Conservation (phyloP, 2,888 invertebrate species). For the Protodeltote pygarga region DNA sequence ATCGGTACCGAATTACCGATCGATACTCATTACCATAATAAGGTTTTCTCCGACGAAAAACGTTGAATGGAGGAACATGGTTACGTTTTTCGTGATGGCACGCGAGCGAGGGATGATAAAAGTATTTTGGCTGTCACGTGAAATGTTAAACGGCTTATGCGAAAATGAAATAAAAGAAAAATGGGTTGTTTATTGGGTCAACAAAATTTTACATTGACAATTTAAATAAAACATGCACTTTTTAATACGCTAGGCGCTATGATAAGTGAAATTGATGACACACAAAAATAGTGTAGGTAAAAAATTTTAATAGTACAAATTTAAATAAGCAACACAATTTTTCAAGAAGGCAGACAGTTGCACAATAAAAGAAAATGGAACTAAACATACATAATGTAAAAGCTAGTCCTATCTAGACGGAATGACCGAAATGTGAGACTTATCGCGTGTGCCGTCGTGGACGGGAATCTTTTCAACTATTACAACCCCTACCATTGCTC, state of each 20-base stretch:
- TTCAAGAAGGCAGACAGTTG: slow-evolving; percentile 18
- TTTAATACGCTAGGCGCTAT: too few species aligned
- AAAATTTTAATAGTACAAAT: too few species aligned
- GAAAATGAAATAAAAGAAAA: neutral
- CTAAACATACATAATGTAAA: slow-evolving; percentile 38
- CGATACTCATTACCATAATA: slow-evolving; percentile 22
- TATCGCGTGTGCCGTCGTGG: slow-evolving; percentile 9
- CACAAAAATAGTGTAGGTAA: too few species aligned
- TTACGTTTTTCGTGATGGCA: slow-evolving; percentile 20
- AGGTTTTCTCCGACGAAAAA: slow-evolving; percentile 17
- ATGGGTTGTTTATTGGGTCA: neutral
- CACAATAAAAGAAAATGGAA: slow-evolving; percentile 26
- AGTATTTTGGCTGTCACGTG: slow-evolving; percentile 11
- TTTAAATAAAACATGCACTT: too few species aligned
- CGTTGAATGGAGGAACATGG: slow-evolving; percentile 15
- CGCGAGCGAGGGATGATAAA: slow-evolving; percentile 4
- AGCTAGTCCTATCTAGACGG: slow-evolving; percentile 15
- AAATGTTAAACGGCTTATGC: slow-evolving; percentile 3
- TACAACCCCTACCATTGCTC: slow-evolving; percentile 4
- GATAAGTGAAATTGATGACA: too few species aligned
- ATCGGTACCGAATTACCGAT: slow-evolving; percentile 6
- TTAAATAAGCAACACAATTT: slow-evolving; percentile 6
- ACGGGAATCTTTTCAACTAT: slow-evolving; percentile 7
- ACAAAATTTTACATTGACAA: neutral
- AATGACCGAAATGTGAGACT: slow-evolving; percentile 13